Evolutionary conservation across 2,888 invertebrate species (phyloP).

Genomic region (Machimus atricapillus): DNA sequence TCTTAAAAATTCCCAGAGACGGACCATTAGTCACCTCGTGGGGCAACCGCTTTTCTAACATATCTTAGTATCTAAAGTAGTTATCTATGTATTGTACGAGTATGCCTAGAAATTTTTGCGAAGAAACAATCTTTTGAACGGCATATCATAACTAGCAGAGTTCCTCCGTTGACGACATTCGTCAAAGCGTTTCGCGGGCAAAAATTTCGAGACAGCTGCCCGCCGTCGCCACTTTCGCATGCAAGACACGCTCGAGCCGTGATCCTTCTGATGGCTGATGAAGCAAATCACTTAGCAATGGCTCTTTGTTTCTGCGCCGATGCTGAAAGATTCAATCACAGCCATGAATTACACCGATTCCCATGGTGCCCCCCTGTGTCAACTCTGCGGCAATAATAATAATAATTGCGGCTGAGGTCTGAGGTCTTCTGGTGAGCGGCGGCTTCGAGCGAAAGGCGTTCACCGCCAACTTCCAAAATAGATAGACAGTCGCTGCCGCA

Average conservation of each 20-base stretch:
- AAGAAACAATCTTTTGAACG: background rate
- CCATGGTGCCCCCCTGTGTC: background rate
- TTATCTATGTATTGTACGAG: background rate
- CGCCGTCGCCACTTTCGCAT: background rate
- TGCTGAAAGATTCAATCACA: constrained; percentile 37
- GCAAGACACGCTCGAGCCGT: constrained; percentile 8
- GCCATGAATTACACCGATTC: constrained; percentile 35
- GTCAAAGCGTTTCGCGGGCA: constrained; percentile 10
- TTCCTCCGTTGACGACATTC: constrained; percentile 8
- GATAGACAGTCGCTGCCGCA: background rate
- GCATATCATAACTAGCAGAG: background rate
- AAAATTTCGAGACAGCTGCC: background rate
- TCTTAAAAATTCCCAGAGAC: constrained; percentile 1
- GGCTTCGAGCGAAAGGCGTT: background rate
- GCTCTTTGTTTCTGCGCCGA: constrained; percentile 34
- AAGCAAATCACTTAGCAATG: constrained; percentile 35
- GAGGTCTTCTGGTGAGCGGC: background rate
- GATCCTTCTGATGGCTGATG: constrained; percentile 5
- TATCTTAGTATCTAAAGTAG: background rate
- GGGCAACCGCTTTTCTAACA: background rate
- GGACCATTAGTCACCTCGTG: background rate
- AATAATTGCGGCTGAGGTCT: background rate
- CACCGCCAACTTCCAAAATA: constrained; percentile 4
- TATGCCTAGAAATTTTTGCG: too few species aligned
- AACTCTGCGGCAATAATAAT: background rate